phyloP scores from a whole-genome alignment of 2,888 invertebrate genomes.

The Palloptera scutellata region DNA sequence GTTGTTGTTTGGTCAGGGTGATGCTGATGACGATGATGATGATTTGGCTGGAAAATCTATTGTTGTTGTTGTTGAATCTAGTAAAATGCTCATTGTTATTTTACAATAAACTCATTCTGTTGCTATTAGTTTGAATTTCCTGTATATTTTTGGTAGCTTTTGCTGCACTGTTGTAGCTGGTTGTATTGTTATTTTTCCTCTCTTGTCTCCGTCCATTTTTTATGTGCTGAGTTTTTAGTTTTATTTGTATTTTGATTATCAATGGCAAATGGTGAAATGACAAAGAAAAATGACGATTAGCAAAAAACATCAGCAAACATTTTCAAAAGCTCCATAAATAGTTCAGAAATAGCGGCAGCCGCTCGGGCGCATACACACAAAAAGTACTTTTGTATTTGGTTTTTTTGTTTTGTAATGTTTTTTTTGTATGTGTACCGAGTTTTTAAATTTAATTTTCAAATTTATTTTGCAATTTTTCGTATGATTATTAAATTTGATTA shows the following conservation, averaged over 20 bases:
- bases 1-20: not conserved
- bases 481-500: too few relatives aligned
- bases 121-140: slow-evolving; percentile 13
- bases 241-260: slow-evolving; percentile 9
- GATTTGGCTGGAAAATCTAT: slow-evolving; percentile 20
- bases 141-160: slow-evolving; percentile 6
- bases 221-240: slow-evolving; percentile 16
- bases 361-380: too few relatives aligned
- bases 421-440: too few relatives aligned
- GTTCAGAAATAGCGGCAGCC: too few relatives aligned
- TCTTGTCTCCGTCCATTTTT: slow-evolving; percentile 14
- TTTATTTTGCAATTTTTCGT: too few relatives aligned
- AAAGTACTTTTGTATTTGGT: too few relatives aligned
- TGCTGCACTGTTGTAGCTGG: slow-evolving; percentile 7
- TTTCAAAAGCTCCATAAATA: too few relatives aligned
- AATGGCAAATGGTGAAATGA: not conserved
- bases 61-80: slow-evolving; percentile 22
- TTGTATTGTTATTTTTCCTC: too few relatives aligned
- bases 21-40: not conserved
- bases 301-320: too few relatives aligned
- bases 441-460: too few relatives aligned
- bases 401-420: too few relatives aligned
- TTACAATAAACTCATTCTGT: slow-evolving; percentile 27
- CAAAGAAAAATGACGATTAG: too few relatives aligned
- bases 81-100: slow-evolving; percentile 23